Base-by-base conservation (phyloP, 2,888 invertebrate genomes). In the Toxonevra muliebris region DNA sequence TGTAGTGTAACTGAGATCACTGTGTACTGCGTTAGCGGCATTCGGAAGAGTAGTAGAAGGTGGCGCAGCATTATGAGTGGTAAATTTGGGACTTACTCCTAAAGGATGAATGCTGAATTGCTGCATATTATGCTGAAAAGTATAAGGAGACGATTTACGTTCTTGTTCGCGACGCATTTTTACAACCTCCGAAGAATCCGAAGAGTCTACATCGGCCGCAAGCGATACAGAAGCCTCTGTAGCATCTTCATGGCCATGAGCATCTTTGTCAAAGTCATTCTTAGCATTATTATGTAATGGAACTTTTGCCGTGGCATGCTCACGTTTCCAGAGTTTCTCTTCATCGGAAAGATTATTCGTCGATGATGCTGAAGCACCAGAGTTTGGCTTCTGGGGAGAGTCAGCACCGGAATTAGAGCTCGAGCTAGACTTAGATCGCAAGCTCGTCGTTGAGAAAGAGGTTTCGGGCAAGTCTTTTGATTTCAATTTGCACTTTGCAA, bases 21-120 rank as follows among this genome's bases (percentile, higher is more conserved):
- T 80, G 55, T 76, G 76, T n/a, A 65, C 63, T 1, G 65, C 48
- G 61, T 70, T 41, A 12, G 71, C 62, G 30, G 67, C 67, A 15
- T 61, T 68, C 52, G 71, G 69, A 66, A 45, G 57, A 8, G 60
- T 15, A 7, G 52, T 43, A 61, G 54, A 58, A 48, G 20, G 45
- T 11, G 11, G 43, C 4, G 50, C 53, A 19, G 54, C 43, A 10
- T 55, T 20, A 66, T 78, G 76, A 12, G 76, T 61, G 12, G 74
- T 68, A 66, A 79, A 80, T 59, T 79, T 79, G 13, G 79, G 80
- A 57, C 78, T 76, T 55, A 77, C 80, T 48, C 85, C 86, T 11
- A 88, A 81, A 0, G 86, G 81, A 77, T 87, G 87, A 70, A 88
- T 88, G 7, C 90, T 90, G 72, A 88, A 90, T 73, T 89, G 89